Base-by-base conservation (phyloP, 1,140 invertebrate species). In the Drosophila chauvacae region DNA sequence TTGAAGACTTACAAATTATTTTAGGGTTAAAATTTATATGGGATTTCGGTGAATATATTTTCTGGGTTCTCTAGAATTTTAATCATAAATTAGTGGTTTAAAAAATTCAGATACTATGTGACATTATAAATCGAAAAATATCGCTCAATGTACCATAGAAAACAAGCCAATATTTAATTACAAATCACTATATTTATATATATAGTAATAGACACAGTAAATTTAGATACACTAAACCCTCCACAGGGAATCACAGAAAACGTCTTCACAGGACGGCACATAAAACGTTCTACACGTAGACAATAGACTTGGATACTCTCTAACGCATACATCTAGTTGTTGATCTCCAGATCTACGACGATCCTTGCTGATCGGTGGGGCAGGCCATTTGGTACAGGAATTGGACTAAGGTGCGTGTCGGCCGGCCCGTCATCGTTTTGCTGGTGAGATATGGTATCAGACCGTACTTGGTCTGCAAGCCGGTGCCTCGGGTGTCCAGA, bases 401-500 rank as follows among this genome's bases (percentile, higher is more conserved):
- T 39, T 88, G 84, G 0, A 80, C 85, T 44, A 88, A 42, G 0
- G 84, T 88, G 0, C 84, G 56, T 0, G 81, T 84, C 5, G 84
- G 84, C 5, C 84, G 51, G 9, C 84, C 84, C 1, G 93, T 93
- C 94, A 94, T 94, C 14, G 87, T 47, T 7, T 87, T 86, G 74
- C 93, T 94, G 7, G 90, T 91, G 0, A 95, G 91, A 82, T 96
- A 96, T 0, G 95, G 93, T 9, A 94, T 91, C 26, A 95, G 92
- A 42, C 93, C 93, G 61, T 92, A 93, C 65, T 94, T 83, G 11
- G 69, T 72, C 4, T 88, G 64, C 79, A 94, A 94, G 14, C 94
- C 94, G 84, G 95, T 95, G 10, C 95, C 95, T 45, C 95, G 94
- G 41, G 95, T 96, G 91, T 96, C 95, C 61, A 96, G 90, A 90